Conservation (phyloP, 2,797 vertebrate genomes). For the Melopsittacus undulatus region DNA sequence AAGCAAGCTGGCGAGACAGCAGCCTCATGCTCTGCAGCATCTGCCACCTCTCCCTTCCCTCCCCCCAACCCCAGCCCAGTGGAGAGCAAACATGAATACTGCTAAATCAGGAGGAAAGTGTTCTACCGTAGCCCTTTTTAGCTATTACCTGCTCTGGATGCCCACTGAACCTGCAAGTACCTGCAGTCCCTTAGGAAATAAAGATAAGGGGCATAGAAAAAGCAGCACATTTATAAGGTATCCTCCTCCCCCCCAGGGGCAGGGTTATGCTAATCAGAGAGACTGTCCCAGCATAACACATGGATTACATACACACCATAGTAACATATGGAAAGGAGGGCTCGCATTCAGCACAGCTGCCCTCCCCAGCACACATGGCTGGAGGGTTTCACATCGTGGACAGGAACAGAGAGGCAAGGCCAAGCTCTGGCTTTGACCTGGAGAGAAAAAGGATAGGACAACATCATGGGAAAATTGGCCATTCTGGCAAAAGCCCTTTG, state of each 20-base stretch:
- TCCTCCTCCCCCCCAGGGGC: constrained; percentile 33
- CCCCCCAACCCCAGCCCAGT: background rate
- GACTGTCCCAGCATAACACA: background rate
- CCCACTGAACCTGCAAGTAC: background rate
- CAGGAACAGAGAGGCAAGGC: background rate
- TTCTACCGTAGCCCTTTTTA: background rate
- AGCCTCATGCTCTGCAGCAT: background rate
- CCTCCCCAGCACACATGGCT: accelerated
- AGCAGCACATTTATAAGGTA: background rate
- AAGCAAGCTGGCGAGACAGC: background rate
- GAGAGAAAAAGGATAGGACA: background rate
- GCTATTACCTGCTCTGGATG: background rate
- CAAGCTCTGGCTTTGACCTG: background rate
- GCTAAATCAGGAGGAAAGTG: background rate
- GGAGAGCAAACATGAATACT: background rate
- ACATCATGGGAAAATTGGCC: background rate
- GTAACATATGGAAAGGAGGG: background rate
- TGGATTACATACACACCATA: background rate
- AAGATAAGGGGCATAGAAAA: background rate
- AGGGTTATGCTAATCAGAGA: background rate
- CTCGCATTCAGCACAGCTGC: background rate
- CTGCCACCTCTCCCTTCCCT: constrained; percentile 4
- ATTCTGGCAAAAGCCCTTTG: background rate
- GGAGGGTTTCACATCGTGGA: background rate
- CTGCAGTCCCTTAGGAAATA: background rate